Evolutionary conservation across 2,113 vertebrate species (phyloP), one percentile per base, ranked within the genome.

Genomic region (Pao palembangensis): DNA sequence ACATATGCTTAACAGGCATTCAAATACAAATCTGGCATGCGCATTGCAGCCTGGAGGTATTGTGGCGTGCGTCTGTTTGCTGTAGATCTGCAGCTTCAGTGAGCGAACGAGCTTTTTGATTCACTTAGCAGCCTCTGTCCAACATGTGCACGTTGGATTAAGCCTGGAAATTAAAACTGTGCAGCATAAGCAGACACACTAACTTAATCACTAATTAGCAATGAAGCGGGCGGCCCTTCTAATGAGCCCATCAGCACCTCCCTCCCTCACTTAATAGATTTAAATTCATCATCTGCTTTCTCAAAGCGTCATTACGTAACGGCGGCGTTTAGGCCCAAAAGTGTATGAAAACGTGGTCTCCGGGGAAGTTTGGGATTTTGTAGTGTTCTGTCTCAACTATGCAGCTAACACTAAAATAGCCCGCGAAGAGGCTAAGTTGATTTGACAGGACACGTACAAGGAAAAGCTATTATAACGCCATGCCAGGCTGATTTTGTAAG

Each of bases 361-460:
- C 16, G 55, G 57, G 64, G 71, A 47, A 4, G 44, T 4, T n/a
- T 7, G 15, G 44, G 15, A 47, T 75, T 55, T 62, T 46, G 58
- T 55, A 75, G 61, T 78, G 69, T 69, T 63, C 55, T 75, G 58
- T 48, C 69, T 79, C 49, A 42, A 74, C 78, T 79, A 55, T 59
- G 64, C 67, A 70, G 76, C 75, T 61, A 63, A 65, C 50, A 53
- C 83, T 78, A 64, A 87, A 89, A 86, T 80, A 85, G 75, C 78
- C 72, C 51, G 66, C 68, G 23, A 64, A 67, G 77, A 82, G 72
- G 76, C 67, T 76, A 79, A 86, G 80, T 80, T 87, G 85, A 89
- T 85, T 81, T 85, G 86, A 90, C 82, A 78, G 79, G 82, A 80
- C 84, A 78, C 65, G 63, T 82, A 88, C 88, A 86, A 77, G 81